phyloP scores from a whole-genome alignment of 2,888 invertebrate species.

The Achlya flavicornis region DNA sequence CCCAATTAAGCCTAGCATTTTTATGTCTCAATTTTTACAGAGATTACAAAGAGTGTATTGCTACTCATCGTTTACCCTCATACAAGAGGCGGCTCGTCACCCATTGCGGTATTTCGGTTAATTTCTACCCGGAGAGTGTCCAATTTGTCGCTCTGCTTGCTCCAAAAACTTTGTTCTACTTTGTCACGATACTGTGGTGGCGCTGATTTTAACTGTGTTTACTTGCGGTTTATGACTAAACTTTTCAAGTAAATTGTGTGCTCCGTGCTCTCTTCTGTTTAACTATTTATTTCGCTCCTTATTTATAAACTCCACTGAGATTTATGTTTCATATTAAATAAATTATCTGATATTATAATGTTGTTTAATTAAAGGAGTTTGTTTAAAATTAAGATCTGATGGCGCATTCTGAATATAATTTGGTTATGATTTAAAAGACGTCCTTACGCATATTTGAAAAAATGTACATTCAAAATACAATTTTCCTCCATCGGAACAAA shows the following conservation, averaged over 20 bases:
- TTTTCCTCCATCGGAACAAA: constrained; percentile 18
- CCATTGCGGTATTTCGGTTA: constrained; percentile 34
- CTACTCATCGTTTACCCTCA: constrained; percentile 19
- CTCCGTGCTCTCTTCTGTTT: constrained; percentile 25
- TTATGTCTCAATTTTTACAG: not conserved
- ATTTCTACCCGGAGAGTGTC: constrained; percentile 34
- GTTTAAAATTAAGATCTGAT: too few species aligned
- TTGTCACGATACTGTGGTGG: constrained; percentile 27
- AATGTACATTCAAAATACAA: constrained; percentile 27
- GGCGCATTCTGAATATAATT: too few species aligned
- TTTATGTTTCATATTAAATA: not conserved
- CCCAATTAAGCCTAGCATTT: not conserved
- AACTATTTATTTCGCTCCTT: constrained; percentile 32
- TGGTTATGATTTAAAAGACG: not conserved
- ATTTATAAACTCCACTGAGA: not conserved
- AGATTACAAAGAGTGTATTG: not conserved
- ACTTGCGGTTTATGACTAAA: constrained; percentile 50
- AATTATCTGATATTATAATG: constrained; percentile 6
- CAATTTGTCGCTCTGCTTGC: constrained; percentile 49
- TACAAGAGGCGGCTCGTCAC: constrained; percentile 28
- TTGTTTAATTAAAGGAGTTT: too few species aligned
- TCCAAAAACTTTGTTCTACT: constrained; percentile 35
- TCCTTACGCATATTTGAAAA: constrained; percentile 19
- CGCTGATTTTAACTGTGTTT: constrained; percentile 50
- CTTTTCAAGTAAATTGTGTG: constrained; percentile 48